These are phyloP conservation scores for Agonopterix alstromeriana DNA, from an alignment of 2,888 invertebrate genomes.

Conservation along the genomic window DNA sequence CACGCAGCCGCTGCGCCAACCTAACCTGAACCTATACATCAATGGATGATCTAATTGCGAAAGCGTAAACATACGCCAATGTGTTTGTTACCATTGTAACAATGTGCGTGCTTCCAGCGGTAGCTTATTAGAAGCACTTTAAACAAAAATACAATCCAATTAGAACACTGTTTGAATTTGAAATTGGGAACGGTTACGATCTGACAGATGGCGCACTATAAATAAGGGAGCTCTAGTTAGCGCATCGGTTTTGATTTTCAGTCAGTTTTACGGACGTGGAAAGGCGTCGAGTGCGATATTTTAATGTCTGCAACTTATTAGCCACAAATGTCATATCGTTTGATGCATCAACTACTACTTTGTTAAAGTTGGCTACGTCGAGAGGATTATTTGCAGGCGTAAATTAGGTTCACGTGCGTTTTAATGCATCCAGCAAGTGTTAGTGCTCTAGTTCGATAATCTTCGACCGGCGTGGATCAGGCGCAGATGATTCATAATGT, in stretches of 20 bases:
- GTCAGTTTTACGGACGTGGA: slow-evolving; percentile 39
- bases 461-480: slow-evolving; percentile 67
- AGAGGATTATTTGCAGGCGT: slow-evolving; percentile 56
- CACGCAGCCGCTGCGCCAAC: slow-evolving; percentile 8
- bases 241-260: slow-evolving; percentile 33
- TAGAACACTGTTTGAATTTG: slow-evolving; percentile 67
- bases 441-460: slow-evolving; percentile 74
- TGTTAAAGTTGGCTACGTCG: slow-evolving; percentile 55
- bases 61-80: slow-evolving; percentile 64
- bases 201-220: slow-evolving; percentile 72
- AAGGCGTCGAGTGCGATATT: slow-evolving; percentile 36
- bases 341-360: slow-evolving; percentile 69
- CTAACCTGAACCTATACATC: slow-evolving; percentile 51
- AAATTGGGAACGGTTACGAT: slow-evolving; percentile 64
- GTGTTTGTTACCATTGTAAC: slow-evolving; percentile 63
- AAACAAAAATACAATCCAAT: slow-evolving; percentile 74
- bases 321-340: slow-evolving; percentile 61
- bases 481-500: slow-evolving; percentile 68
- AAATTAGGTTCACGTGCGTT: slow-evolving; percentile 75
- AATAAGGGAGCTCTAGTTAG: slow-evolving; percentile 60
- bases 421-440: slow-evolving; percentile 70
- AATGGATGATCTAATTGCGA: slow-evolving; percentile 69
- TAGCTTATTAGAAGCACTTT: slow-evolving; percentile 66
- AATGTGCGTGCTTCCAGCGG: slow-evolving; percentile 59
- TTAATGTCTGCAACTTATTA: slow-evolving; percentile 63